A percentile compares a stretch with the other conserved stretches of the same genome.
Evolutionary conservation across 37 sponge, comb jelly and placozoan genomes (phyloP).

Genomic region (Oscarella lobularis): DNA sequence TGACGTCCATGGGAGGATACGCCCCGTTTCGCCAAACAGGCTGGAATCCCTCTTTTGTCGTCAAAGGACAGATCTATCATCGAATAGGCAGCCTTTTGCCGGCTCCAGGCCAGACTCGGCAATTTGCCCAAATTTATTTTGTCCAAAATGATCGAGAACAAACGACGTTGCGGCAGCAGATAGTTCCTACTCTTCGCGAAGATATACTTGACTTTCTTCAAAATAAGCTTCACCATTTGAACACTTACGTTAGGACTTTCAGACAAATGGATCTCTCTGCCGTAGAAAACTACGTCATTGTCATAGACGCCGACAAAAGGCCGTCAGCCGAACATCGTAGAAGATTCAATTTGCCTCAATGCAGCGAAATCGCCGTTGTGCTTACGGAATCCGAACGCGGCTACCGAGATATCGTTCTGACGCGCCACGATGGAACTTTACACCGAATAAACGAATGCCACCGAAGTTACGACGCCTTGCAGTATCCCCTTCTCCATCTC

Average conservation of each 20-base stretch:
- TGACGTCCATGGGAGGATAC: no score
- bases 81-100: not conserved
- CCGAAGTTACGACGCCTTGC: not conserved
- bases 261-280: not conserved
- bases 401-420: constrained; percentile 12
- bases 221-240: not conserved
- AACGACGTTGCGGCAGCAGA: not conserved
- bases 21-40: no score
- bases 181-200: not conserved
- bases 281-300: not conserved
- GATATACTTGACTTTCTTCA: not conserved
- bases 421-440: not conserved
- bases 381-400: constrained; percentile 7
- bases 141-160: not conserved
- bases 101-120: not conserved
- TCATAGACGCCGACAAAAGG: constrained; percentile 18
- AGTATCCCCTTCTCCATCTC: not conserved
- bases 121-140: not conserved
- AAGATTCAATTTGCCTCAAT: constrained; percentile 10
- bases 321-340: constrained; percentile 15
- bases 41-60: no score
- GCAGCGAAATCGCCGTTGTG: constrained; percentile 16
- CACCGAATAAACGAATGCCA: not conserved
- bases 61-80: not conserved
- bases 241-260: no score